Evolutionary conservation across 2,113 vertebrate genomes (phyloP), one percentile per base, ranked within the genome.

Genomic region (human): DNA sequence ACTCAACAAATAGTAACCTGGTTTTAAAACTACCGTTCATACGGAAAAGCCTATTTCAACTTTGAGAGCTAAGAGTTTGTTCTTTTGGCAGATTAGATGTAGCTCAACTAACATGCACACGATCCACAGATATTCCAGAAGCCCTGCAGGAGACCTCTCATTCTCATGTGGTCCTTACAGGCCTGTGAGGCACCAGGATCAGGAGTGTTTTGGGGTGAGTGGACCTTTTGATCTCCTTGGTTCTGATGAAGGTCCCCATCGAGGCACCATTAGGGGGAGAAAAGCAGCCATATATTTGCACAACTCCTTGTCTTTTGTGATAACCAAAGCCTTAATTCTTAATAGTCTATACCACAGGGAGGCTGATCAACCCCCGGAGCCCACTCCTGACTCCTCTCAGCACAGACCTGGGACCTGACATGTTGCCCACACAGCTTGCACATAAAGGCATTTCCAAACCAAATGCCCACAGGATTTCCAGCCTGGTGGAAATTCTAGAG

Each of bases 241-340:
- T 68, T 89, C 92, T 83, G 50, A 83, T 22, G 57, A 88, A 82
- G 22, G 17, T 82, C 22, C 18, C 48, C 3, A 17, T 20, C 3
- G 3, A 73, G 20, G 16, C 35, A 25, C 48, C 1, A 0, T 10
- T 55, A 35, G 0, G 3, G 5, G 7, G 18, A 23, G 75, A 30
- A 84, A 75, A 35, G 55, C 70, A 55, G 38, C 2, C 27, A 25
- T 6, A 16, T 4, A 11, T 94, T 73, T 59, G 18, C 5, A 2
- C 25, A 48, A 35, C 18, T 91, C n/a, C 68, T 45, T 10, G n/a
- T 30, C 76, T 57, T 43, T 52, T 32, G 6, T 22, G 43, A 84
- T 22, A 78, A 76, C 14, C 45, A 50, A 64, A 81, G 43, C 3
- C 18, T 89, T 93, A 30, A 30, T 35, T 35, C 83, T 72, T 64